Conservation (phyloP, 2,888 invertebrate species). For the Formica aserva region DNA sequence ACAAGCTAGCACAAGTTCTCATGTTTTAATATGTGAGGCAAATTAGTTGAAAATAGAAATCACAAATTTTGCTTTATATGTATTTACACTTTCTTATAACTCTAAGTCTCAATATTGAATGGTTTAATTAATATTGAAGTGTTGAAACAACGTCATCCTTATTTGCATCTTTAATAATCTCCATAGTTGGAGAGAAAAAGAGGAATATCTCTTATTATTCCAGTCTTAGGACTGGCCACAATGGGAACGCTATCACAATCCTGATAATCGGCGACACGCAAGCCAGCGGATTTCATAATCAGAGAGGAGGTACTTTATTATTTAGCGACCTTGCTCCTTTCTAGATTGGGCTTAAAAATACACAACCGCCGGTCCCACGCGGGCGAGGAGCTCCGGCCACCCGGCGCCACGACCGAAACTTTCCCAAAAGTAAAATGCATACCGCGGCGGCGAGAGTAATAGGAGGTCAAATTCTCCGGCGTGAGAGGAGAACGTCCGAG, state of each 20-base stretch:
- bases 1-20: neutral
- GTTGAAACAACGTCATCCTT: neutral
- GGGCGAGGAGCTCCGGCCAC: neutral
- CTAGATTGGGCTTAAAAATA: neutral
- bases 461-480: slow-evolving; percentile 55
- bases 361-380: neutral
- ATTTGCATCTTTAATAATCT: neutral
- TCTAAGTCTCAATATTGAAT: slow-evolving; percentile 2
- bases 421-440: slow-evolving; percentile 60
- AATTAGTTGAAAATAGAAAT: neutral
- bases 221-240: neutral
- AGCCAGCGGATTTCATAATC: slow-evolving; percentile 46
- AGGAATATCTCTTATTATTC: slow-evolving; percentile 24
- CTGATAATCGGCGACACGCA: slow-evolving; percentile 26
- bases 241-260: slow-evolving; percentile 26
- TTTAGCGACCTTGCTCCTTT: slow-evolving; percentile 54
- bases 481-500: slow-evolving; percentile 44
- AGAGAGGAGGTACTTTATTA: slow-evolving; percentile 34
- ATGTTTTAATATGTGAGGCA: neutral
- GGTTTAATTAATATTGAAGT: neutral
- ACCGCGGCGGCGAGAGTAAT: slow-evolving; percentile 50
- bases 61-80: neutral
- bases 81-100: neutral
- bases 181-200: neutral
- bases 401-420: slow-evolving; percentile 33